Evolutionary conservation across 2,797 vertebrate species (phyloP).

Genomic region (Leptatherina wallacei): DNA sequence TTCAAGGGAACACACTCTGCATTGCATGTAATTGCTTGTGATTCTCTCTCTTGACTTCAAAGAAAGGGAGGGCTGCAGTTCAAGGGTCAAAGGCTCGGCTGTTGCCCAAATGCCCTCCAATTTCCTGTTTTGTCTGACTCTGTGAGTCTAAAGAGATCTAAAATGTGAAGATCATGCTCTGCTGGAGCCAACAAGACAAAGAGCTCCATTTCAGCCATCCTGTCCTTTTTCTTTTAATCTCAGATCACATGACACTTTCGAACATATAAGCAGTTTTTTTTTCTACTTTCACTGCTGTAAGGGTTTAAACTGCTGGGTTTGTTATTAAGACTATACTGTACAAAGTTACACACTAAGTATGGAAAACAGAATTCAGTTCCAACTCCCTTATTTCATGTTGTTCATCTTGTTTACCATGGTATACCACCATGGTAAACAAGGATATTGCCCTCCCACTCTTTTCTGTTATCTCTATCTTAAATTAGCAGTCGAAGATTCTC

Average conservation of each 20-base stretch:
- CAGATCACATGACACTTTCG: conserved; percentile 4
- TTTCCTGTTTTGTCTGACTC: conserved; percentile 83
- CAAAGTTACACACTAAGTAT: conserved; percentile 30
- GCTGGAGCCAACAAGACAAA: conserved; percentile 48
- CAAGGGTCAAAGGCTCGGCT: conserved; percentile 80
- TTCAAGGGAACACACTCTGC: conserved; percentile 77
- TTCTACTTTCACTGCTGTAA: conserved; percentile 1
- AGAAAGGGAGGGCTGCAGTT: conserved; percentile 70
- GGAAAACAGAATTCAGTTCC: conserved; percentile 48
- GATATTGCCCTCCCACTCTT: conserved; percentile 45
- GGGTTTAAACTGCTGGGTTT: background rate
- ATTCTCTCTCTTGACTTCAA: conserved; percentile 82
- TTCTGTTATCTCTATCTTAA: conserved; percentile 37
- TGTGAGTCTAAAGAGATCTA: conserved; percentile 52
- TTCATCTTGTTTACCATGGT: too few relatives aligned
- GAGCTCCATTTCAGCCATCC: conserved; percentile 7
- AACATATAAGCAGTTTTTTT: conserved; percentile 1
- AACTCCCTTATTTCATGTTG: conserved; percentile 59
- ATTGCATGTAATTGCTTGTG: conserved; percentile 80
- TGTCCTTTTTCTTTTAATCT: conserved; percentile 12
- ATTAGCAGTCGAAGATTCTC: conserved; percentile 33
- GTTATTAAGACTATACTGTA: conserved; percentile 16
- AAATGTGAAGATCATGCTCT: conserved; percentile 54
- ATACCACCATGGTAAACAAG: conserved; percentile 61
- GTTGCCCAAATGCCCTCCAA: conserved; percentile 76